Evolutionary conservation across 2,113 vertebrate genomes (phyloP).

Genomic region (Ageneiosus marmoratus): DNA sequence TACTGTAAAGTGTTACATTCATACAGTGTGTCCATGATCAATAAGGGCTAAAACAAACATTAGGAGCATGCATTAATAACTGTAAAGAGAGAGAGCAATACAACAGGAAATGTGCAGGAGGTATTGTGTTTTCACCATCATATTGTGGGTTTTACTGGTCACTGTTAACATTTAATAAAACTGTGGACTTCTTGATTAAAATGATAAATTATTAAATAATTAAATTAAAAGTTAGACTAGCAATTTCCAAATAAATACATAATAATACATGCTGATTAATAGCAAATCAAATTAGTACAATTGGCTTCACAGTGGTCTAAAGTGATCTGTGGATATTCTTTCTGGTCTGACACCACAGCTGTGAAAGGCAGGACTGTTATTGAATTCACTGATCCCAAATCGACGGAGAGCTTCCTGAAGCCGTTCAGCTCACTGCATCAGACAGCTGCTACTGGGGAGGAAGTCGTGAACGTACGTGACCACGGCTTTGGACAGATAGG

Average conservation of each 20-base stretch:
- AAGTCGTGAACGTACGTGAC: conserved; percentile 88
- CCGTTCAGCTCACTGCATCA: conserved; percentile 81
- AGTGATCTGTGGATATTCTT: conserved; percentile 3
- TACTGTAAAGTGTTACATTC: not conserved
- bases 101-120: not conserved
- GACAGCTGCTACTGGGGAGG: conserved; percentile 87
- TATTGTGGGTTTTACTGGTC: not conserved
- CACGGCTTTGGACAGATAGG: conserved; percentile 91
- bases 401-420: conserved; percentile 4
- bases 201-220: conserved; percentile 37
- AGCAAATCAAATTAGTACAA: not conserved
- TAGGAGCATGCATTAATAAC: not conserved
- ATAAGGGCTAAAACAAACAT: not conserved
- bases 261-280: not conserved
- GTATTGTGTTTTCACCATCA: not conserved
- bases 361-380: not conserved
- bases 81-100: not conserved
- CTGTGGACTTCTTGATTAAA: conserved; percentile 14
- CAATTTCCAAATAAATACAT: conserved; percentile 3
- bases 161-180: not conserved
- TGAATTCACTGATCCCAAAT: conserved; percentile 13
- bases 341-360: not conserved
- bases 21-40: not conserved
- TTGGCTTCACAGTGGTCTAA: conserved; percentile 15
- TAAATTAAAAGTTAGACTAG: conserved; percentile 4